Percentiles rank a stretch among this genome's conserved stretches.
These are phyloP conservation scores for Eptatretus atami DNA, from an alignment of 2,797 vertebrate genomes.

Conservation along the genomic window DNA sequence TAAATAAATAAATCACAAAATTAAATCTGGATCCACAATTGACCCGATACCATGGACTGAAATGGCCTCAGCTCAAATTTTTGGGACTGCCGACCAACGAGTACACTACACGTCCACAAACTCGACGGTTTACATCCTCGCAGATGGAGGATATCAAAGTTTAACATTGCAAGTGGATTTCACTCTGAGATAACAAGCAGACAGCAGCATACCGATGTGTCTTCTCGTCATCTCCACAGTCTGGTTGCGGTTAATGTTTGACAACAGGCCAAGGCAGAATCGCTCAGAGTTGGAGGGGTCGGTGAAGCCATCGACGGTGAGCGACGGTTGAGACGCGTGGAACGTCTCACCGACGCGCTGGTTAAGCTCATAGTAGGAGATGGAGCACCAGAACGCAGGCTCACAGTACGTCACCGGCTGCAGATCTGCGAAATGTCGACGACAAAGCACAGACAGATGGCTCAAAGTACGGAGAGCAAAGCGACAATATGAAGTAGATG, in stretches of 20 bases:
- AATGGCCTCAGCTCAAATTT: too few species aligned
- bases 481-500: background rate
- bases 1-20: too few species aligned
- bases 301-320: slow-evolving; percentile 84
- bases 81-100: too few species aligned
- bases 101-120: too few species aligned
- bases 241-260: slow-evolving; percentile 81
- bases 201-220: slow-evolving; percentile 33
- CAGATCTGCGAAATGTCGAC: slow-evolving; percentile 25
- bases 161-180: too few species aligned
- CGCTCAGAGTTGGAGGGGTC: slow-evolving; percentile 89
- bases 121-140: too few species aligned
- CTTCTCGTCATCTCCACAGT: slow-evolving; percentile 93
- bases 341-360: slow-evolving; percentile 92
- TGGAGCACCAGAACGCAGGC: slow-evolving; percentile 96
- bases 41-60: too few species aligned
- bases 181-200: too few species aligned
- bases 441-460: slow-evolving; percentile 6
- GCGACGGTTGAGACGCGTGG: slow-evolving; percentile 72
- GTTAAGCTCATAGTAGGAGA: slow-evolving; percentile 91
- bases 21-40: too few species aligned
- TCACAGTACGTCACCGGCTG: slow-evolving; percentile 90
- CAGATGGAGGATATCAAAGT: too few species aligned
- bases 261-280: slow-evolving; percentile 75
- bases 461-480: slow-evolving; percentile 6